Base-by-base conservation (phyloP, 2,113 vertebrate species). In the Megatriorchis doriae region DNA sequence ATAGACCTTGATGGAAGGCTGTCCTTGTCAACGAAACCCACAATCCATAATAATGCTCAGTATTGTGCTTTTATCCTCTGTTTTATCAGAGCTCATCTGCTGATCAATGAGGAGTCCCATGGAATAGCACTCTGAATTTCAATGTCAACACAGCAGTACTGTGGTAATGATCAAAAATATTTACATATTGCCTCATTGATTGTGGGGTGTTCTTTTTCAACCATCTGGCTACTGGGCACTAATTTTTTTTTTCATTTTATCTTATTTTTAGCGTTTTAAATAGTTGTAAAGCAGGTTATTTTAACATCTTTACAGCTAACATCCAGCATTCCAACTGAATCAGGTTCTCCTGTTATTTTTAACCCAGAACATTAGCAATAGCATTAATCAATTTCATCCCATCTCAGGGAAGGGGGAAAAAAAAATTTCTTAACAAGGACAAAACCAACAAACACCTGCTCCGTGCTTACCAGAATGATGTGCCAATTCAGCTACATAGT, bases 161-260 rank as follows among this genome's bases (percentile, higher is more conserved):
- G 26, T 32, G 73, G 92, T 89, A 94, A 98, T 94, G 93, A 98
- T 14, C 3, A 31, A 89, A 98, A 98, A 97, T 97, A 97, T 97
- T 98, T 98, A 97, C 95, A 96, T 80, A 82, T 94, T 93, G 27
- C 73, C 81, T 97, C 94, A 93, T 86, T 81, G 96, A 97, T 68
- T 84, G 86, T 89, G 85, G 92, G 90, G 96, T 92, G 94, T 92
- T 97, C 83, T 96, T 78, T 97, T 94, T 85, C 81, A 96, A 96
- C 98, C 98, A 98, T 97, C 98, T 98, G 98, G 94, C 95, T 96
- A 84, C 89, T 89, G 72, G 97, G 96, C 90, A 94, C 23, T 59
- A 18, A 3, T 40, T 45, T 86, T 92, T 40, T 40, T 40, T 42
- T 74, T 62, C 23, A 27, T 55, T 52, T 62, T 65, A 63, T 81